Base-by-base conservation (phyloP, 2,113 vertebrate species). In the Vulpes vulpes region DNA sequence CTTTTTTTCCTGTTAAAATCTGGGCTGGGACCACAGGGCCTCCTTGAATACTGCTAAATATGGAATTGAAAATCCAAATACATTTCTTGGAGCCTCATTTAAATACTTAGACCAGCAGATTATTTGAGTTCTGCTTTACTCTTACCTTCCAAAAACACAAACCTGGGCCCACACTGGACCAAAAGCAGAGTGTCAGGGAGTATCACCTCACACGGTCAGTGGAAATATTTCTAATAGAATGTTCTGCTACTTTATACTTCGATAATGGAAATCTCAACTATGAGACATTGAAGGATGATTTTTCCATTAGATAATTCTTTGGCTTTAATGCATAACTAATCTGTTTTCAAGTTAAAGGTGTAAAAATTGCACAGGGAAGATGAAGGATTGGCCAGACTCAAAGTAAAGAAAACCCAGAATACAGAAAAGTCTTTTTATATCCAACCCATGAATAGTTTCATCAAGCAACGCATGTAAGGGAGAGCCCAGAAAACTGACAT, bases 1-100 rank as follows among this genome's bases (percentile, higher is more conserved):
- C 89, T 73, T 69, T 78, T 95, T 65, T 19, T 62, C 80, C 30
- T 38, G 98, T 95, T 79, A 25, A 74, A 94, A 97, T 94, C 91
- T 92, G 62, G n/a, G 27, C 59, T 69, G 79, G 94, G 59, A 38
- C 17, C 94, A 64, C 96, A 38, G 60, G n/a, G 1, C 53, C 74
- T 49, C 12, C 20, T 11, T 49, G 53, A 62, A 83, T 32, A 35
- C 5, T n/a, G 4, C 49, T 65, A 2, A 3, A 49, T 14, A 27
- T 57, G 32, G 25, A 55, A 74, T 53, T 25, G 3, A 88, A 94
- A 73, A 87, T 97, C 94, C 79, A 95, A 57, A 51, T 86, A 92
- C 4, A 14, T 93, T 9, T 32, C 3, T 95, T 88, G 86, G 38
- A 16, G 95, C 4, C 67, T 22, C 94, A 81, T 84, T 95, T 94